Base-by-base conservation (phyloP, 1,140 invertebrate genomes). In the Amphibalanus amphitrite region DNA sequence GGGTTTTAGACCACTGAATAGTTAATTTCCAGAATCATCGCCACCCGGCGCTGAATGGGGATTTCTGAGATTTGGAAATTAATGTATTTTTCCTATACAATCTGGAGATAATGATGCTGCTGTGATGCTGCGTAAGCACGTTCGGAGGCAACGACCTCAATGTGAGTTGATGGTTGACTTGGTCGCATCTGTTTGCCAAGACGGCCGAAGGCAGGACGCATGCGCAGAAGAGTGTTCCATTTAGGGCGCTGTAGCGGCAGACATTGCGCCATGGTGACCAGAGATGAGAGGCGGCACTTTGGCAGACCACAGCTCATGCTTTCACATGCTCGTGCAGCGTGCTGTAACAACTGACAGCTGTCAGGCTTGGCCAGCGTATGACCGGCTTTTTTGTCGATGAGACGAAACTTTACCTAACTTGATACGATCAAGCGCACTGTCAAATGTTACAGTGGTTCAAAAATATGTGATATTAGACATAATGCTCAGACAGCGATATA, bases 71-170 rank as follows among this genome's bases (percentile, higher is more conserved):
- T 59, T 59, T 23, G 47, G 47, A 23, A 59, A 59, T 59, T 59
- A 59, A 59, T 59, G 47, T 59, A 59, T 59, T 59, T n/a, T 59
- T 59, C 47, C 47, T 59, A 20, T 59, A 59, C 47, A 59, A 59
- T 59, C 47, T 59, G 20, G 47, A 59, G 47, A 59, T 59, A 59
- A 59, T 59, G 47, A 59, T 59, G 47, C 20, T 23, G n/a, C n/a
- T n/a, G n/a, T n/a, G n/a, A n/a, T n/a, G n/a, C n/a, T 59, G 47
- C 23, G 20, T 59, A 20, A 59, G 47, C 10, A 59, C 47, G 47
- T 20, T 20, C 33, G 20, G 47, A 59, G 47, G 10, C 47, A 59
- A 59, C 20, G 47, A 59, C 47, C 47, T 59, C 47, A 59, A 59
- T 59, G 20, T 13, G 47, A 59, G 47, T 23, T 23, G 47, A 59